These are phyloP conservation scores for Ptychoptera contaminata DNA, from an alignment of 2,888 invertebrate species.

Conservation along the genomic window DNA sequence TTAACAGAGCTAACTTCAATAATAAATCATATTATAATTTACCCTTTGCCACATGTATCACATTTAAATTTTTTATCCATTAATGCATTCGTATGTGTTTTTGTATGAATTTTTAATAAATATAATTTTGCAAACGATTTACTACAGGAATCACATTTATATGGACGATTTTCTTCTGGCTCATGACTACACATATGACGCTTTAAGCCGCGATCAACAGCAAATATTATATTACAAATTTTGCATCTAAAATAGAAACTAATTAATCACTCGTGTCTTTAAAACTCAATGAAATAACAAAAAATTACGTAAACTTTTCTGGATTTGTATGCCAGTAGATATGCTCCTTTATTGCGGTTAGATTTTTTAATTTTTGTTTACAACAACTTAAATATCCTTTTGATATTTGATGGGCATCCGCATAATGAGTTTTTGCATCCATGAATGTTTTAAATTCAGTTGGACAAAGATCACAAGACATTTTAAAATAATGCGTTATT, in stretches of 20 bases:
- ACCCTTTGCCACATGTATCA: conserved; percentile 22
- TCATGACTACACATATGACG: conserved; percentile 13
- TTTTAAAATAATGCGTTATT: conserved; percentile 8
- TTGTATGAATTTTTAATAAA: conserved; percentile 14
- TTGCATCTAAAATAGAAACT: conserved; percentile 6
- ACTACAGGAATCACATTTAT: conserved; percentile 13
- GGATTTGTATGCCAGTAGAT: conserved; percentile 14
- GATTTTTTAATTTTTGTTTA: conserved; percentile 12
- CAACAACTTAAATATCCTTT: conserved; percentile 15
- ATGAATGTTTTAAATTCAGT: conserved; percentile 7
- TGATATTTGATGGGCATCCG: conserved; percentile 10
- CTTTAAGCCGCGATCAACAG: conserved; percentile 12
- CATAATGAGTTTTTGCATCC: conserved; percentile 12
- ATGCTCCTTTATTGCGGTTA: conserved; percentile 12
- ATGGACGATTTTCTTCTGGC: conserved; percentile 10
- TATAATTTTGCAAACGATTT: conserved; percentile 15
- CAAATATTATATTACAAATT: conserved; percentile 10
- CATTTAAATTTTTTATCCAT: conserved; percentile 17
- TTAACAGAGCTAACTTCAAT: neutral
- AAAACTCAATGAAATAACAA: neutral
- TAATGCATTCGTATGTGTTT: conserved; percentile 11
- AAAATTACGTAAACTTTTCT: conserved; percentile 12
- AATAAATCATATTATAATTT: neutral
- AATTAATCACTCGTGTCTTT: no score
- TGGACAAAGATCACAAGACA: conserved; percentile 13